Conservation (phyloP, 92 coral and sea anemone genomes). For the Epizoanthus illoricatus region DNA sequence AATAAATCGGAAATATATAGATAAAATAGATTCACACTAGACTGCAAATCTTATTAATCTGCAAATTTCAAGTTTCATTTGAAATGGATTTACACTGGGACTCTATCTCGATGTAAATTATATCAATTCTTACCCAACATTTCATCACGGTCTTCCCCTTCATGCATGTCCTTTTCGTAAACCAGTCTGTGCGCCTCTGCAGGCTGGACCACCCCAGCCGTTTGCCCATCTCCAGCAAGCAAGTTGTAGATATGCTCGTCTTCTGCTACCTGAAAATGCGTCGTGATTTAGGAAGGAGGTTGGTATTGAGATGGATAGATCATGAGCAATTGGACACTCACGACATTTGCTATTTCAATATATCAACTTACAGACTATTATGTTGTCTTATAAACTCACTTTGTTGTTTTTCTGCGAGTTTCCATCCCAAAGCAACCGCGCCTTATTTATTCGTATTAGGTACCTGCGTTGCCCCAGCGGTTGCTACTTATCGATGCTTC, state of each 20-base stretch:
- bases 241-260: neutral
- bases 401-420: no score
- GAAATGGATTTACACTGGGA: no score
- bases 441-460: no score
- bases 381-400: no score
- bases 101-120: neutral
- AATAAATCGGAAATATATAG: no score
- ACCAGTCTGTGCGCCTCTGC: constrained; percentile 13
- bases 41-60: no score
- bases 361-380: no score
- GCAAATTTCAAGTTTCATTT: no score
- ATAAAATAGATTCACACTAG: no score
- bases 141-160: neutral
- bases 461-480: no score
- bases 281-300: neutral
- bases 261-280: neutral
- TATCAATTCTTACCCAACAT: neutral
- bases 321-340: neutral
- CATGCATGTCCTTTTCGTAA: neutral
- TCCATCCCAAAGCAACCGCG: no score
- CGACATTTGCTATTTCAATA: neutral
- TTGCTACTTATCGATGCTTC: no score
- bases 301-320: neutral
- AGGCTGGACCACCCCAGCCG: neutral
- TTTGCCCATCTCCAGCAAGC: constrained; percentile 6